phyloP scores from a whole-genome alignment of 1,140 invertebrate species.

The Drosophila mauritiana region DNA sequence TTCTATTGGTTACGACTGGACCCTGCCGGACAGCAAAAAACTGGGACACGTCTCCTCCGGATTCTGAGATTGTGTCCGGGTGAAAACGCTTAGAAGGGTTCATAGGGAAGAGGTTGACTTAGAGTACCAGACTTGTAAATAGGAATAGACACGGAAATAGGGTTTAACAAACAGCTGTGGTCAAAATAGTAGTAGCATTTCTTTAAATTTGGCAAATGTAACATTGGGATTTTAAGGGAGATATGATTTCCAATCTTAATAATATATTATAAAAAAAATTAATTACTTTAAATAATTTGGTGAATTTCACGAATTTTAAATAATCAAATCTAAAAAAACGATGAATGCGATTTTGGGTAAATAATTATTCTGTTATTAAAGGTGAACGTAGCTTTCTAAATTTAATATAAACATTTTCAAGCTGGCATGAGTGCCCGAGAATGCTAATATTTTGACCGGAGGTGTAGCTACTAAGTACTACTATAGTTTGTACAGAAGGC shows the following conservation, averaged over 20 bases:
- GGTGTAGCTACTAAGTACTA: slow-evolving; percentile 8
- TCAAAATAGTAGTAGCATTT: slow-evolving; percentile 4
- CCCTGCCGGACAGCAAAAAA: slow-evolving; percentile 64
- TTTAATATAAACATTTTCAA: too few relatives aligned
- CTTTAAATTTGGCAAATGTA: neutral
- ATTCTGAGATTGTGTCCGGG: slow-evolving; percentile 48
- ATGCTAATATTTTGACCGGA: slow-evolving; percentile 8
- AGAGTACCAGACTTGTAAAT: slow-evolving; percentile 38
- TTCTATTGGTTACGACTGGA: slow-evolving; percentile 75
- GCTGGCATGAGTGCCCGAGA: too few relatives aligned
- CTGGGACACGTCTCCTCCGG: slow-evolving; percentile 76
- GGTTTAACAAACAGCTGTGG: neutral
- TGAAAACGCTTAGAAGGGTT: neutral
- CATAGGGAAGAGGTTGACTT: slow-evolving; percentile 11
- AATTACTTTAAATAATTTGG: too few relatives aligned
- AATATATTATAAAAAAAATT: too few relatives aligned
- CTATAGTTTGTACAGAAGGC: slow-evolving; percentile 28
- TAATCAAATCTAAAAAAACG: too few relatives aligned
- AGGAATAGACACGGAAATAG: slow-evolving; percentile 7
- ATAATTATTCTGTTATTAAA: neutral
- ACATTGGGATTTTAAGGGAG: neutral
- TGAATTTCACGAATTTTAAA: too few relatives aligned
- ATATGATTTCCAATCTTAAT: neutral
- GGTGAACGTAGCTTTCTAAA: too few relatives aligned
- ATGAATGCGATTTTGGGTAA: neutral